phyloP scores from a whole-genome alignment of 2,113 vertebrate genomes.

The Heteronetta atricapilla region DNA sequence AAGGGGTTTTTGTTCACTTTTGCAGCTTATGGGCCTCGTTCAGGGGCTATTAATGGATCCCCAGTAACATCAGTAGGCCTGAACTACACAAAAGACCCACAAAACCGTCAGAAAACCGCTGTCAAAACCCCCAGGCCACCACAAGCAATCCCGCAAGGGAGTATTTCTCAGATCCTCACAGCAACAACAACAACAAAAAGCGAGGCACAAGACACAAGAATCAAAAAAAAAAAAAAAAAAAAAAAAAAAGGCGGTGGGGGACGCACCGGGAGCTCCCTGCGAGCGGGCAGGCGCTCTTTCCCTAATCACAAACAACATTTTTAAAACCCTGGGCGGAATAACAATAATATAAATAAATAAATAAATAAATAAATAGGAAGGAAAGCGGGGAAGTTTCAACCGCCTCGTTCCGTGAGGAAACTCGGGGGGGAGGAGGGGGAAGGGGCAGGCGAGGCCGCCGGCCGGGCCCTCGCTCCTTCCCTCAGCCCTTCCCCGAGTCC shows the following conservation, averaged over 20 bases:
- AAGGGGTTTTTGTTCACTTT: not conserved
- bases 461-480: too few relatives aligned
- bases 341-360: not conserved
- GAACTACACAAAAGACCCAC: not conserved
- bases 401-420: too few relatives aligned
- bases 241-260: not conserved
- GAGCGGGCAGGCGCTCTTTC: rapidly evolving
- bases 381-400: too few relatives aligned
- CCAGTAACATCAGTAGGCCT: not conserved
- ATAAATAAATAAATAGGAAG: not conserved
- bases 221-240: too few relatives aligned
- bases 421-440: too few relatives aligned
- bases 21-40: not conserved
- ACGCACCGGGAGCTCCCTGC: rapidly evolving
- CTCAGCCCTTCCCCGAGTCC: too few relatives aligned
- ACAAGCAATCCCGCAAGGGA: not conserved
- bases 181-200: not conserved
- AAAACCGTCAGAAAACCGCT: not conserved
- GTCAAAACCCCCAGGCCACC: not conserved
- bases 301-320: not conserved
- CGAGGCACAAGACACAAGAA: not conserved
- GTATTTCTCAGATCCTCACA: too few relatives aligned
- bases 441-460: too few relatives aligned
- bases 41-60: not conserved
- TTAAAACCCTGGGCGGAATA: not conserved